phyloP scores from a whole-genome alignment of 2,113 vertebrate genomes.

The Drymodes brunneopygia region DNA sequence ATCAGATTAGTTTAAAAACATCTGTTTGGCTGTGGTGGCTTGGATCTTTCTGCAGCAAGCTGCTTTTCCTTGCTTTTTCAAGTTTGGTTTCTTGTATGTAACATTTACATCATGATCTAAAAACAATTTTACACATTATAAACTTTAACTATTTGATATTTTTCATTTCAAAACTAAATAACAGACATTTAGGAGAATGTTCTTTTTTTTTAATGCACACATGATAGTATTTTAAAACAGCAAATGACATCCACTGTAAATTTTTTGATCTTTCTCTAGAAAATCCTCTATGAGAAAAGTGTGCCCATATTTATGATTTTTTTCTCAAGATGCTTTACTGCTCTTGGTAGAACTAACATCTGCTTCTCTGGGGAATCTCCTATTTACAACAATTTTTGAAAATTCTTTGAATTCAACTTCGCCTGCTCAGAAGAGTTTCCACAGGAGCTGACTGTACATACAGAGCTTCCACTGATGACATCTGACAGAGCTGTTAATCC shows the following conservation, averaged over 20 bases:
- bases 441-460: not conserved
- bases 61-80: slow-evolving; percentile 36
- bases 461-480: not conserved
- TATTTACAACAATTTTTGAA: slow-evolving; percentile 66
- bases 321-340: slow-evolving; percentile 45
- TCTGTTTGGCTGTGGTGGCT: not conserved
- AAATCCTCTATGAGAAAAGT: slow-evolving; percentile 47
- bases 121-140: slow-evolving; percentile 77
- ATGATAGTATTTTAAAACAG: slow-evolving; percentile 44
- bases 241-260: slow-evolving; percentile 22
- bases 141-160: slow-evolving; percentile 76
- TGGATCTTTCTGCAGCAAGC: not conserved
- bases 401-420: slow-evolving; percentile 60
- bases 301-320: slow-evolving; percentile 42
- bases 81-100: slow-evolving; percentile 51
- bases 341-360: slow-evolving; percentile 60
- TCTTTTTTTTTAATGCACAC: slow-evolving; percentile 38
- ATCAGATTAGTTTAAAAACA: not conserved
- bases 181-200: slow-evolving; percentile 61
- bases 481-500: slow-evolving; percentile 5
- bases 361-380: slow-evolving; percentile 63
- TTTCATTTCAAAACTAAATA: slow-evolving; percentile 75
- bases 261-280: slow-evolving; percentile 33
- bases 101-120: slow-evolving; percentile 45
- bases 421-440: slow-evolving; percentile 35